Evolutionary conservation across 2,113 vertebrate species (phyloP).

Genomic region (Rhegmatorhina hoffmannsi): DNA sequence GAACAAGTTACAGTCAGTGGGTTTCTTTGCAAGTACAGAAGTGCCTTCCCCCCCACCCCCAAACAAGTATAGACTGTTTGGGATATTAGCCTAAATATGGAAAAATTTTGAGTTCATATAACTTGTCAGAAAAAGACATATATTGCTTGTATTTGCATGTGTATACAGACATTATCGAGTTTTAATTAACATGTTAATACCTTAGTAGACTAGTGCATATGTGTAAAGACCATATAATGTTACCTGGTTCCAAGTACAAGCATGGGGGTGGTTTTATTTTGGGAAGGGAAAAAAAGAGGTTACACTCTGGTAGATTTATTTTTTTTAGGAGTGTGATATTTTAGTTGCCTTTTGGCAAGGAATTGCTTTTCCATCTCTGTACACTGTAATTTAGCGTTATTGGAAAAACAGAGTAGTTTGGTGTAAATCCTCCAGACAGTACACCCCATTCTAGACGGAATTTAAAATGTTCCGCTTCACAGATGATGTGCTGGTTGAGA

Average conservation of each 20-base stretch:
- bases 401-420: slow-evolving; percentile 1
- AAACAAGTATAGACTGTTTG: neutral
- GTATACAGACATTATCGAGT: neutral
- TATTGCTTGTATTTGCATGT: neutral
- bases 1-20: neutral
- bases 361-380: neutral
- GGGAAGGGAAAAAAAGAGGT: neutral
- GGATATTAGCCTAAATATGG: neutral
- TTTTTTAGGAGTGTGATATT: neutral
- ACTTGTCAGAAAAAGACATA: neutral
- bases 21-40: neutral
- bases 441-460: neutral
- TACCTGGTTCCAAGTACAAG: slow-evolving; percentile 1
- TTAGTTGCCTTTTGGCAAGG: neutral
- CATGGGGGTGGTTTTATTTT: slow-evolving; percentile 25
- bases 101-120: neutral
- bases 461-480: neutral
- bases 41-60: neutral
- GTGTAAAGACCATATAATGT: neutral
- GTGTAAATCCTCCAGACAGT: neutral
- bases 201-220: neutral
- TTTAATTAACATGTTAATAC: neutral
- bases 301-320: neutral
- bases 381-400: neutral
- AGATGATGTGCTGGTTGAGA: neutral